phyloP scores from a whole-genome alignment of 2,113 vertebrate species.

The Barnardius zonarius region DNA sequence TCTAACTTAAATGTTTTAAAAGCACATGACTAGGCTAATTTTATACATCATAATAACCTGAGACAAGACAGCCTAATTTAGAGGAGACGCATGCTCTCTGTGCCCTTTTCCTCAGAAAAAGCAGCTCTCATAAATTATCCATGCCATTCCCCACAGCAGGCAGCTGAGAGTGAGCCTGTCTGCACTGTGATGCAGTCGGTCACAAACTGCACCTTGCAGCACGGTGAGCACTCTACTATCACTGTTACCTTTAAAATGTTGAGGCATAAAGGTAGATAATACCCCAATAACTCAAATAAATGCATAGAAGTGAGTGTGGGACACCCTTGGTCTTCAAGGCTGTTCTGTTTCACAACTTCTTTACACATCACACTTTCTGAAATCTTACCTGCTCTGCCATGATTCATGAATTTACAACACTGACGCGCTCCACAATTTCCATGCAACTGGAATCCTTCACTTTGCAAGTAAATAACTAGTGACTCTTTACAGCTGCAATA shows the following conservation, averaged over 20 bases:
- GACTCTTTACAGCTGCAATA: background rate
- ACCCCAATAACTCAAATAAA: background rate
- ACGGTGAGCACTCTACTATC: background rate
- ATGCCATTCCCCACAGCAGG: background rate
- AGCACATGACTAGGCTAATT: background rate
- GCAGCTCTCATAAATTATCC: background rate
- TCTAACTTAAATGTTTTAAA: background rate
- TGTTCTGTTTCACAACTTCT: background rate
- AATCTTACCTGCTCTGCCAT: background rate
- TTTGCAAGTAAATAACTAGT: slow-evolving; percentile 2
- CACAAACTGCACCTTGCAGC: background rate
- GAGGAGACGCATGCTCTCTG: background rate
- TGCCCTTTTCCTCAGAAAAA: background rate
- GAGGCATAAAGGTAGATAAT: too few relatives aligned
- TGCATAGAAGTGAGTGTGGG: rapidly evolving
- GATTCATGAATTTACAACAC: slow-evolving; percentile 20
- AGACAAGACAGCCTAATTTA: background rate
- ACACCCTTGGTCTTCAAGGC: background rate
- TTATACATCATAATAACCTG: background rate
- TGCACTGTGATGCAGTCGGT: rapidly evolving
- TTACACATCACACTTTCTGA: background rate
- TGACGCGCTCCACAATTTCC: background rate
- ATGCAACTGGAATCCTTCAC: background rate
- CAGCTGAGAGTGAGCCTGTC: background rate
- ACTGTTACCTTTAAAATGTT: background rate